Evolutionary conservation across 2,888 invertebrate species (phyloP).

Genomic region (Plebejus melissa): DNA sequence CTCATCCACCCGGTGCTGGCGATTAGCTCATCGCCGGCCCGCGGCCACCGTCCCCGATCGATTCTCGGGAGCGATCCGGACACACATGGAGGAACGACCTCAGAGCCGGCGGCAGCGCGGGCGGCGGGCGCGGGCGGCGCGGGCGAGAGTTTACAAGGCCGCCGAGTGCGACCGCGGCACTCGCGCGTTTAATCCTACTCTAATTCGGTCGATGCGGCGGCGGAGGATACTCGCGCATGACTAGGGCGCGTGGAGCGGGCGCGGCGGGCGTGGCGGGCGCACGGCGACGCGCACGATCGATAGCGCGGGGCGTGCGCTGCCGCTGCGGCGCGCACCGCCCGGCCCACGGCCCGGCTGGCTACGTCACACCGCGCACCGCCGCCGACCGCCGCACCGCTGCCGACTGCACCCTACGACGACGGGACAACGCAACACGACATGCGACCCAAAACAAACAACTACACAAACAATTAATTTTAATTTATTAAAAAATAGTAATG

Average conservation of each 20-base stretch:
- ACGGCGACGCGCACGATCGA: slow-evolving; percentile 53
- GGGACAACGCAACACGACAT: background rate
- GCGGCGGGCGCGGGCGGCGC: slow-evolving; percentile 45
- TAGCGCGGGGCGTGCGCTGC: slow-evolving; percentile 54
- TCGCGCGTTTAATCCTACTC: slow-evolving; percentile 60
- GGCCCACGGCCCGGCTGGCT: slow-evolving; percentile 35
- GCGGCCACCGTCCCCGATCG: slow-evolving; percentile 47
- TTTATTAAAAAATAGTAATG: background rate
- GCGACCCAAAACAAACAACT: slow-evolving; percentile 1
- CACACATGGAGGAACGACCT: slow-evolving; percentile 51
- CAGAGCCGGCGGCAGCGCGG: slow-evolving; percentile 47
- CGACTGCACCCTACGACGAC: background rate
- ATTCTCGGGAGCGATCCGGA: slow-evolving; percentile 45
- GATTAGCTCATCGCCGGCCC: slow-evolving; percentile 52
- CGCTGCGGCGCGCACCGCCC: slow-evolving; percentile 47
- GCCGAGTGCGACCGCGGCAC: slow-evolving; percentile 68
- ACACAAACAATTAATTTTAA: background rate
- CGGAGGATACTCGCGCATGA: slow-evolving; percentile 60
- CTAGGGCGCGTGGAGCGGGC: slow-evolving; percentile 48
- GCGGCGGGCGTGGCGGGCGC: slow-evolving; percentile 44
- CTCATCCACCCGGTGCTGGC: slow-evolving; percentile 44
- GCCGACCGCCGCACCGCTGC: background rate
- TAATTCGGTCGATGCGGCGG: slow-evolving; percentile 60
- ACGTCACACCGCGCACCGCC: slow-evolving; percentile 46
- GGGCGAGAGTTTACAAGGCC: slow-evolving; percentile 47